Evolutionary conservation across 2,888 invertebrate genomes (phyloP), one percentile per base, ranked within the genome.

Genomic region (Aquatica leii): DNA sequence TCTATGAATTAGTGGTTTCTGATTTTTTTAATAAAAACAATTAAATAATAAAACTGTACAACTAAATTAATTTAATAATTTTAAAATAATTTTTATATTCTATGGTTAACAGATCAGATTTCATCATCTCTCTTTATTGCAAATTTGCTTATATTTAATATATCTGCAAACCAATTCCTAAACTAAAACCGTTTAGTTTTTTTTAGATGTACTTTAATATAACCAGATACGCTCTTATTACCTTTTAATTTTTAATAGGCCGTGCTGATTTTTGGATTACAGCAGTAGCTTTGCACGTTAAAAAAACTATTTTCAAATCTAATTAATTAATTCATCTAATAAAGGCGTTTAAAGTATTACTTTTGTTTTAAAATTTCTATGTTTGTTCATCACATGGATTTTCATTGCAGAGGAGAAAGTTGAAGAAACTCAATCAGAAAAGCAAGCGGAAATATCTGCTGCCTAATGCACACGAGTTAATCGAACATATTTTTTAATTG

Each of bases 381-480:
- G 9, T 46, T 57, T 75, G 67, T 66, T 80, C 73, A 80, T 73
- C 72, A 76, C 74, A 74, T 74, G 76, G 76, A 75, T 78, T 78
- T 78, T 79, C 74, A 77, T 79, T 79, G 67, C 78, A 80, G 80
- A 76, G 71, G 77, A 77, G 72, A 77, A 76, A 70, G 75, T 74
- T 67, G 77, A 79, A 69, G 75, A 74, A 69, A 73, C 2, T 24
- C 2, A 24, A 24, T 4, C 24, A 24, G 24, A 72, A 68, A 76
- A 76, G 72, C 67, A 72, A 73, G 75, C 77, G 64, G 74, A 74
- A 78, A 79, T 79, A 71, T 76, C 77, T 68, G 78, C 78, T 71
- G 78, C 79, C 76, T 78, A 79, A 78, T 62, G 70, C 66, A 72
- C 69, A 68, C 67, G 69, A 62, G 68, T 67, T 70, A 50, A 20